These are phyloP conservation scores for Apotomis capreana DNA, from an alignment of 2,888 invertebrate genomes.

Conservation along the genomic window DNA sequence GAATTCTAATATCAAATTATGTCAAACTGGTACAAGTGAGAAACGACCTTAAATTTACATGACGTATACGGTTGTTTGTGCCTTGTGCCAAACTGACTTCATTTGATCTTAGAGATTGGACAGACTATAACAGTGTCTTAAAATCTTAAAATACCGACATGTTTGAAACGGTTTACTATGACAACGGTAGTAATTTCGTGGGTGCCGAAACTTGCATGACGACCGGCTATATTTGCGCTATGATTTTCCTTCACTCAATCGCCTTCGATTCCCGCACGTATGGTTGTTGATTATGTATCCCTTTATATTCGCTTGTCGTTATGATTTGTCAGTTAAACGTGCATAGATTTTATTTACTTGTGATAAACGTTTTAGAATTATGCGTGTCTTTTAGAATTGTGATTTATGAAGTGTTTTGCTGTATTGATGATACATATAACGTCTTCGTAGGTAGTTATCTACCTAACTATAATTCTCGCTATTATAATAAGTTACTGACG, in stretches of 20 bases:
- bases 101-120: no score
- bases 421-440: conserved; percentile 23
- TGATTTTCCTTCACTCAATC: conserved; percentile 20
- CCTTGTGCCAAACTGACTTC: no score
- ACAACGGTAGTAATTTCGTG: not conserved
- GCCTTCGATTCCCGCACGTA: conserved; percentile 46
- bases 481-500: conserved; percentile 10
- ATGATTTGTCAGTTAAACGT: conserved; percentile 63
- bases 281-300: conserved; percentile 34
- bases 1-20: no score
- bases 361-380: conserved; percentile 38
- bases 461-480: conserved; percentile 15
- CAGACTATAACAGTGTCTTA: no score
- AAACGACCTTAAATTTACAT: no score
- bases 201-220: not conserved
- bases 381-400: conserved; percentile 49
- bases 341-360: conserved; percentile 49
- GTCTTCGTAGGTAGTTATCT: conserved; percentile 19
- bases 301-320: conserved; percentile 62
- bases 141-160: no score
- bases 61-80: no score
- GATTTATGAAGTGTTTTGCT: conserved; percentile 52
- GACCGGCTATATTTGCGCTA: not conserved
- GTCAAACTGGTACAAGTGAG: no score
- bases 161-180: no score